phyloP scores from a whole-genome alignment of 2,888 invertebrate species.

The Notodonta dromedarius region DNA sequence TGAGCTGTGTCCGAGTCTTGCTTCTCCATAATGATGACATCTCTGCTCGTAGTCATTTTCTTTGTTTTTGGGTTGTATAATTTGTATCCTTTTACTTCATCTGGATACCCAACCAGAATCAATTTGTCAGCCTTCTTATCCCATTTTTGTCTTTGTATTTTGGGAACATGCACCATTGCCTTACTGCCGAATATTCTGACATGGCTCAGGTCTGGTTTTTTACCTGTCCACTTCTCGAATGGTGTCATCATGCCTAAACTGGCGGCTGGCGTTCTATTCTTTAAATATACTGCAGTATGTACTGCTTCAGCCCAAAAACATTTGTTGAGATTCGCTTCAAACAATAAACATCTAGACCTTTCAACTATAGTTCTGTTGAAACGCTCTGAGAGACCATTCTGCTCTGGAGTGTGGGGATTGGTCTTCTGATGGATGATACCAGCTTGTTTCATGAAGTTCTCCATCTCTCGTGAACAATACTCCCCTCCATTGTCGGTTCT shows the following conservation, averaged over 20 bases:
- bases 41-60: neutral
- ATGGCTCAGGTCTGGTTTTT: slow-evolving; percentile 7
- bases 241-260: slow-evolving; percentile 7
- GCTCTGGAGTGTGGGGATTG: slow-evolving; percentile 28
- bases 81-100: no score
- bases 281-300: slow-evolving; percentile 24
- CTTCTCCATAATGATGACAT: neutral
- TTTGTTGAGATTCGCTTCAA: slow-evolving; percentile 22
- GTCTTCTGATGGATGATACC: slow-evolving; percentile 36
- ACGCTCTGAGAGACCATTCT: slow-evolving; percentile 30
- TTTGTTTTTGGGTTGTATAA: no score
- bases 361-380: slow-evolving; percentile 30
- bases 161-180: slow-evolving; percentile 13
- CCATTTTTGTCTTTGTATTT: slow-evolving; percentile 12
- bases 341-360: slow-evolving; percentile 26
- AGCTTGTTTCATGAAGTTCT: slow-evolving; percentile 17
- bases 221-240: slow-evolving; percentile 6
- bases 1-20: neutral
- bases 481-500: slow-evolving; percentile 32
- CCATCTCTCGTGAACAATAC: slow-evolving; percentile 26
- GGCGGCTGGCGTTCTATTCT: slow-evolving; percentile 4
- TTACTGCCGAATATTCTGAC: slow-evolving; percentile 10
- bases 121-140: slow-evolving; percentile 16
- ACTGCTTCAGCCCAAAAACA: slow-evolving; percentile 27
- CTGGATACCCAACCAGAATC: slow-evolving; percentile 8